phyloP scores from a whole-genome alignment of 2,113 vertebrate genomes.

The Pipa parva region DNA sequence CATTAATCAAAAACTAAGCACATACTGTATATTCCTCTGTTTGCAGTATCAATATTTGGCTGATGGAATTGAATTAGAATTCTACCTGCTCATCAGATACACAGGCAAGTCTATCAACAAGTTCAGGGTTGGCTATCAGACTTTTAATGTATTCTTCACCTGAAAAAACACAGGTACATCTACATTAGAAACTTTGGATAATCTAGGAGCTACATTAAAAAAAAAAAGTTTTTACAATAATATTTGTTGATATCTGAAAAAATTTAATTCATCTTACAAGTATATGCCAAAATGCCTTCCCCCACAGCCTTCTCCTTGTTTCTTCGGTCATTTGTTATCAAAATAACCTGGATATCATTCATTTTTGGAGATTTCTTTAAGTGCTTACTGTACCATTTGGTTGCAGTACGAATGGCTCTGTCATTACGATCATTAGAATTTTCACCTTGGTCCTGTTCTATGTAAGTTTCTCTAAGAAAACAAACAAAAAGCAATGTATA shows the following conservation, averaged over 20 bases:
- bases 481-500: slow-evolving; percentile 7
- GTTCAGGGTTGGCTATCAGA: slow-evolving; percentile 84
- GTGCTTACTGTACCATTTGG: slow-evolving; percentile 88
- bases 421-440: slow-evolving; percentile 91
- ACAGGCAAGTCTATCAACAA: slow-evolving; percentile 87
- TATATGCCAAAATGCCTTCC: slow-evolving; percentile 77
- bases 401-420: slow-evolving; percentile 85
- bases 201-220: not conserved
- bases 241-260: too few species aligned
- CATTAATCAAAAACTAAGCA: too few species aligned
- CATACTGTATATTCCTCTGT: too few species aligned
- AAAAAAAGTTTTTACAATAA: not conserved
- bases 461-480: slow-evolving; percentile 79
- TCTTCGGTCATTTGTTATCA: slow-evolving; percentile 86
- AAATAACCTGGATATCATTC: slow-evolving; percentile 67
- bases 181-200: too few species aligned
- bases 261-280: slow-evolving; percentile 66
- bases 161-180: slow-evolving; percentile 51
- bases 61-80: not conserved
- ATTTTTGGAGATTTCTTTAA: slow-evolving; percentile 60
- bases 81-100: slow-evolving; percentile 81
- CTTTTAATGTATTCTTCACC: slow-evolving; percentile 95
- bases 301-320: slow-evolving; percentile 88
- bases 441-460: slow-evolving; percentile 84
- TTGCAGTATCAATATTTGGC: too few species aligned